These are phyloP conservation scores for Liodrosophila aerea DNA, from an alignment of 2,888 invertebrate genomes.

Conservation along the genomic window DNA sequence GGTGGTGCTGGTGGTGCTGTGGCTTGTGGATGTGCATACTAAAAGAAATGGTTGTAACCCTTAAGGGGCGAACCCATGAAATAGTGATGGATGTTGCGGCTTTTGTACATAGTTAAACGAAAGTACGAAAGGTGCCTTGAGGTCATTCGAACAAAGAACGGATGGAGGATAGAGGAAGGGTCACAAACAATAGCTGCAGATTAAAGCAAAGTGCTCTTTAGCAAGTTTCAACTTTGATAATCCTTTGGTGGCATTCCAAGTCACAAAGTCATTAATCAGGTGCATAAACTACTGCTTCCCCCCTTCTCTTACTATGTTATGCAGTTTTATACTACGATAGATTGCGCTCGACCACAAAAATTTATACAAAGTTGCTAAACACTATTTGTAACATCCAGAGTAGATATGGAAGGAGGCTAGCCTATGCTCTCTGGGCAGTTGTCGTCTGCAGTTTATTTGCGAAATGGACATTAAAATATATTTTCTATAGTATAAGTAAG, in stretches of 20 bases:
- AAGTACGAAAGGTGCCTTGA: constrained; percentile 15
- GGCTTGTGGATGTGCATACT: constrained; percentile 38
- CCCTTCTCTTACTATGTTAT: constrained; percentile 3
- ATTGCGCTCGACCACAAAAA: constrained; percentile 16
- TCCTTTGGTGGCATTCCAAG: constrained; percentile 28
- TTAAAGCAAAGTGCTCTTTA: constrained; percentile 3
- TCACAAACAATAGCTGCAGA: constrained; percentile 8
- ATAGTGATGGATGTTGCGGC: constrained; percentile 65
- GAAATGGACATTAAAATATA: constrained; percentile 42
- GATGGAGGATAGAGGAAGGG: neutral
- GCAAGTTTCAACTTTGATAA: constrained; percentile 23
- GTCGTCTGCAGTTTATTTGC: constrained; percentile 26
- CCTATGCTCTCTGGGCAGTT: neutral
- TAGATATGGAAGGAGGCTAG: neutral
- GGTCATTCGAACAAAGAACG: constrained; percentile 25
- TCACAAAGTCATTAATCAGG: constrained; percentile 34
- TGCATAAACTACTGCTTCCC: constrained; percentile 17
- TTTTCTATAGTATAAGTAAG: constrained; percentile 29
- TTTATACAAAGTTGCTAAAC: constrained; percentile 25
- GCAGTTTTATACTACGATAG: constrained; percentile 21
- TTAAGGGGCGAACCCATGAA: constrained; percentile 55
- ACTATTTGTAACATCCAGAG: neutral
- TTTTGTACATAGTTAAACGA: constrained; percentile 47
- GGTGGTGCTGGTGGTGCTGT: neutral
- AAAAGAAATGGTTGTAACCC: constrained; percentile 48